phyloP scores from a whole-genome alignment of 2,113 vertebrate genomes.

The Elgaria multicarinata region DNA sequence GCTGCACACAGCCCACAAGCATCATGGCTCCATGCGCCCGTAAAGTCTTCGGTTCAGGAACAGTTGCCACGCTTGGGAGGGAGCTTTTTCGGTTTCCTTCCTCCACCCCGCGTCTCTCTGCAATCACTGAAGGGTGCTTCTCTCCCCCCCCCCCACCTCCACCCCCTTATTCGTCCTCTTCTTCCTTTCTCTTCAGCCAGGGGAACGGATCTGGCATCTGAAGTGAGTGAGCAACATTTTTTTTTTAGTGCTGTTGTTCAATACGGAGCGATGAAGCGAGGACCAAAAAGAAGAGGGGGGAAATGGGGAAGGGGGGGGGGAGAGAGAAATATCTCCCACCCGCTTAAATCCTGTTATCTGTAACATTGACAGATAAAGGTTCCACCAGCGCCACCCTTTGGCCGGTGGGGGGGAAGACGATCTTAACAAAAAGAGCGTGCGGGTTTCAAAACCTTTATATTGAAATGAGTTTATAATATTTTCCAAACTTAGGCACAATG shows the following conservation, averaged over 20 bases:
- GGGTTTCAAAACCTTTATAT: neutral
- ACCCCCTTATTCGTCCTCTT: neutral
- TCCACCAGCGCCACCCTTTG: conserved; percentile 69
- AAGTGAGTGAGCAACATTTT: neutral
- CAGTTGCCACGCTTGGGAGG: conserved; percentile 7
- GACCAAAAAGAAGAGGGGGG: neutral
- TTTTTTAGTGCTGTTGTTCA: conserved; percentile 1
- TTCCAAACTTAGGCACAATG: neutral
- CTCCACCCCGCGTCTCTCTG: neutral
- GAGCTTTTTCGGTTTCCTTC: conserved; percentile 8
- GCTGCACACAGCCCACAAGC: neutral
- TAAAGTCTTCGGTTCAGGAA: conserved; percentile 39
- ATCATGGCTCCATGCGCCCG: conserved; percentile 45
- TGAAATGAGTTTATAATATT: neutral
- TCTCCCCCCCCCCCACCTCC: neutral
- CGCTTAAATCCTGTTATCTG: conserved; percentile 54
- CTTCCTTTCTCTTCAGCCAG: neutral
- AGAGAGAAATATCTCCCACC: neutral
- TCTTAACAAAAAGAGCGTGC: neutral
- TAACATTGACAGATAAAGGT: conserved; percentile 31
- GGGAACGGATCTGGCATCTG: conserved; percentile 34
- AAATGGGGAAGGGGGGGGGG: neutral
- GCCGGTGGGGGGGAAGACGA: neutral
- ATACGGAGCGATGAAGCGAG: conserved; percentile 12
- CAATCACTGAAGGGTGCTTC: neutral